Conservation (phyloP, 2,113 vertebrate species). For the Centrocercus urophasianus region DNA sequence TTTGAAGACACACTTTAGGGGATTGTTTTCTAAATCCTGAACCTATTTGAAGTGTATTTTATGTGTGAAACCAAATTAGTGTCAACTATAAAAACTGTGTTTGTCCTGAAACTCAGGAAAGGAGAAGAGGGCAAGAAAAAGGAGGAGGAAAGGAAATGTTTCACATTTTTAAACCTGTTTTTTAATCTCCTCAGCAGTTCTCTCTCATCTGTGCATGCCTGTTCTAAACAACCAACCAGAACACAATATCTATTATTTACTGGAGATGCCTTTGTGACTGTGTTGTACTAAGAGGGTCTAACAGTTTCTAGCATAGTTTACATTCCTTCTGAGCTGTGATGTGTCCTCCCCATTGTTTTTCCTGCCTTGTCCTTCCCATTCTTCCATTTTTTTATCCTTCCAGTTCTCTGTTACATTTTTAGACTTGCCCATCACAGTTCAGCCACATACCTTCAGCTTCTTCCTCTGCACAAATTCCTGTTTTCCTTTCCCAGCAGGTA, state of each 20-base stretch:
- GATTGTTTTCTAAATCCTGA: neutral
- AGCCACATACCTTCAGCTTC: neutral
- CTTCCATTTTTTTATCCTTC: neutral
- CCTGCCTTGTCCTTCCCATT: neutral
- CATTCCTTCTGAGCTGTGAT: conserved; percentile 41
- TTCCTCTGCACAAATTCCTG: neutral
- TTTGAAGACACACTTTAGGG: neutral
- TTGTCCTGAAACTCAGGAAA: neutral
- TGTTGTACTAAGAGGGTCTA: neutral
- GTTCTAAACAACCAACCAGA: neutral
- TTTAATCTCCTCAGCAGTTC: conserved; percentile 29
- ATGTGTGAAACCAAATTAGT: neutral
- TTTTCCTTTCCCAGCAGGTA: neutral
- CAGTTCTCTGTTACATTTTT: neutral
- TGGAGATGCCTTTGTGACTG: conserved; percentile 45
- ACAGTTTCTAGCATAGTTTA: conserved; percentile 42
- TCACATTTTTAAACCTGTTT: conserved; percentile 51
- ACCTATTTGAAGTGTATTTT: neutral
- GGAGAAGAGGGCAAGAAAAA: neutral
- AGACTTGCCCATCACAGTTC: neutral
- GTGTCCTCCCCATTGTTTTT: conserved; percentile 26
- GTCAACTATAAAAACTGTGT: neutral
- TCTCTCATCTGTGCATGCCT: neutral
- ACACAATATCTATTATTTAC: conserved; percentile 48
- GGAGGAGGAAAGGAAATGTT: conserved; percentile 47